phyloP scores from a whole-genome alignment of 2,113 vertebrate species.

The Alethe castanea region DNA sequence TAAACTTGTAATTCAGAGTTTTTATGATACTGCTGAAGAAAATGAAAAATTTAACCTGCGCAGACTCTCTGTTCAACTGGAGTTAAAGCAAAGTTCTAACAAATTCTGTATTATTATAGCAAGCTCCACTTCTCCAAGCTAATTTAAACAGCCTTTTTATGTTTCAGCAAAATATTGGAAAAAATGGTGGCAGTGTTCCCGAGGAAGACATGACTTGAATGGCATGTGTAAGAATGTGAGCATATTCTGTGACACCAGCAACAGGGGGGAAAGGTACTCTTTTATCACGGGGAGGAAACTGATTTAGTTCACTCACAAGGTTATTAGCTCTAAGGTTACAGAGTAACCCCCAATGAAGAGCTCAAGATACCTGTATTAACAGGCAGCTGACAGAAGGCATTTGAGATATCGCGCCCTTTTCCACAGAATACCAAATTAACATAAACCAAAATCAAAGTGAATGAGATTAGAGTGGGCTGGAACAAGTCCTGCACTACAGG shows the following conservation, averaged over 20 bases:
- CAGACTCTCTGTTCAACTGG: background rate
- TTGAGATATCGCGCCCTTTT: background rate
- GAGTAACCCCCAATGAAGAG: background rate
- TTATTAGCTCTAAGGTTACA: background rate
- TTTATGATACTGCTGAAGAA: background rate
- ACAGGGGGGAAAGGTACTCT: background rate
- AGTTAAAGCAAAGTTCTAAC: background rate
- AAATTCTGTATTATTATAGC: background rate
- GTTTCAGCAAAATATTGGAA: background rate
- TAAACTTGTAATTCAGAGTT: background rate
- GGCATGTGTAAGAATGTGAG: rapidly evolving
- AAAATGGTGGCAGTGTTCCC: background rate
- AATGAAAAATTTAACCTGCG: background rate
- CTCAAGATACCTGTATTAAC: background rate
- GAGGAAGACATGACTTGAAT: background rate
- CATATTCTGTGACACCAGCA: background rate
- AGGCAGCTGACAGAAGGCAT: background rate
- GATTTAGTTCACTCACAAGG: background rate
- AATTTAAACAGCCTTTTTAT: background rate
- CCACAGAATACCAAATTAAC: background rate
- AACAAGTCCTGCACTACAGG: background rate
- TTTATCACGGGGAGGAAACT: background rate
- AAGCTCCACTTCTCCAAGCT: background rate
- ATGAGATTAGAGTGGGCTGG: background rate
- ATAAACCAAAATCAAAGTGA: background rate